A percentile compares a stretch with the other conserved stretches of the same genome.
These are phyloP conservation scores for Beris chalybata DNA, from an alignment of 2,888 invertebrate genomes.

Conservation along the genomic window DNA sequence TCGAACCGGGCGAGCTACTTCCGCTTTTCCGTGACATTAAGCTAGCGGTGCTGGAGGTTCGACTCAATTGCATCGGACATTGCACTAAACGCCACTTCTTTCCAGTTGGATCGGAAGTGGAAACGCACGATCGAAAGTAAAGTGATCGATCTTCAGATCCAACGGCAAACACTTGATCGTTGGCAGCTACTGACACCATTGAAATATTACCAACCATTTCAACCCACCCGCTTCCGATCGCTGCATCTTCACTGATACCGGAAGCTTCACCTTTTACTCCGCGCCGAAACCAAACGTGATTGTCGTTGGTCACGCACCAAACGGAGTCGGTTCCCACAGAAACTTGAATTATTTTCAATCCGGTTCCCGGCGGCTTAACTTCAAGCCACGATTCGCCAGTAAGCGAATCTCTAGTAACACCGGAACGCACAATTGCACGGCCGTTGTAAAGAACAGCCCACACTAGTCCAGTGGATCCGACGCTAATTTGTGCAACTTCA, in stretches of 20 bases:
- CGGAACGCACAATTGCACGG: slow-evolving; percentile 76
- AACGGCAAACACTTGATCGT: slow-evolving; percentile 88
- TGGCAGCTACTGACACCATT: slow-evolving; percentile 79
- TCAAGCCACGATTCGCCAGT: slow-evolving; percentile 76
- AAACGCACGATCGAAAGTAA: slow-evolving; percentile 78
- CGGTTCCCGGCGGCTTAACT: slow-evolving; percentile 73
- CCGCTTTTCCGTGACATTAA: slow-evolving; percentile 60
- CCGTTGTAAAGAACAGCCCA: slow-evolving; percentile 89
- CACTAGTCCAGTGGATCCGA: slow-evolving; percentile 82
- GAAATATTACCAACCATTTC: slow-evolving; percentile 87
- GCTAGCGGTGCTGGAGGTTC: slow-evolving; percentile 80
- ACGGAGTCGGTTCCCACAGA: slow-evolving; percentile 79
- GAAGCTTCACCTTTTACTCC: slow-evolving; percentile 69
- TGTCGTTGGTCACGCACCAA: slow-evolving; percentile 78
- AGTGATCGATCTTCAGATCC: slow-evolving; percentile 80
- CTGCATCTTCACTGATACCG: slow-evolving; percentile 73
- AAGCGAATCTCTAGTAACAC: slow-evolving; percentile 72
- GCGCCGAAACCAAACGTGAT: slow-evolving; percentile 86
- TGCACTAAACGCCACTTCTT: slow-evolving; percentile 83
- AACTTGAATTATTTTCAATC: slow-evolving; percentile 72
- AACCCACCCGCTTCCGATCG: slow-evolving; percentile 83
- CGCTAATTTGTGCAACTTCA: slow-evolving; percentile 83
- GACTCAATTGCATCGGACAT: slow-evolving; percentile 78
- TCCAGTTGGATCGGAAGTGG: slow-evolving; percentile 75
- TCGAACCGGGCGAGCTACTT: slow-evolving; percentile 61